Evolutionary conservation across 2,113 vertebrate genomes (phyloP).

Genomic region (Agapornis roseicollis): DNA sequence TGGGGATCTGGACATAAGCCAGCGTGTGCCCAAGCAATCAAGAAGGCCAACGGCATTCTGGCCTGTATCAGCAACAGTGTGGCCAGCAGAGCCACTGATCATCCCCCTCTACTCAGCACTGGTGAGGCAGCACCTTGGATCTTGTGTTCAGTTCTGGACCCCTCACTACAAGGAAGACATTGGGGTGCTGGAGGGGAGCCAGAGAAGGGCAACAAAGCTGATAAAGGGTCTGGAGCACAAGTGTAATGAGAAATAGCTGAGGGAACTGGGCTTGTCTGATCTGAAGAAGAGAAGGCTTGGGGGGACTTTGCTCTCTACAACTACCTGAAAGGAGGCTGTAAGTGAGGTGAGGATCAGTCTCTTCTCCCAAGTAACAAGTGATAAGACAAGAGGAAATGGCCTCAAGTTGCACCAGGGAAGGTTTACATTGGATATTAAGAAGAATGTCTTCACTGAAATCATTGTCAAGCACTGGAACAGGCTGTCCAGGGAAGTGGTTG

Average conservation of each 20-base stretch:
- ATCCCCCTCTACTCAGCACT: fast-evolving
- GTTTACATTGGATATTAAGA: background rate
- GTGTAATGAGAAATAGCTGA: background rate
- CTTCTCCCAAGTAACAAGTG: background rate
- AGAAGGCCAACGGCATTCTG: background rate
- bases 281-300: background rate
- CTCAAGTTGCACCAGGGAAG: background rate
- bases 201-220: background rate
- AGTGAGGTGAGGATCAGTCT: fast-evolving
- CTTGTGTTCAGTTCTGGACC: fast-evolving
- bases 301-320: fast-evolving
- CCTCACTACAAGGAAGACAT: background rate
- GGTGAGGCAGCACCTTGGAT: fast-evolving
- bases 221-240: background rate
- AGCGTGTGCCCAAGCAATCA: background rate
- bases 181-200: fast-evolving
- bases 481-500: background rate
- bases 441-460: background rate
- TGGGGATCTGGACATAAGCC: background rate
- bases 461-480: fast-evolving
- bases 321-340: background rate
- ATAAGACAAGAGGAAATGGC: background rate
- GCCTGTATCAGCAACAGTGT: background rate
- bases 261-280: background rate
- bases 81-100: background rate